Evolutionary conservation across 2,888 invertebrate genomes (phyloP), one percentile per base, ranked within the genome.

Genomic region (Macropis europaea): DNA sequence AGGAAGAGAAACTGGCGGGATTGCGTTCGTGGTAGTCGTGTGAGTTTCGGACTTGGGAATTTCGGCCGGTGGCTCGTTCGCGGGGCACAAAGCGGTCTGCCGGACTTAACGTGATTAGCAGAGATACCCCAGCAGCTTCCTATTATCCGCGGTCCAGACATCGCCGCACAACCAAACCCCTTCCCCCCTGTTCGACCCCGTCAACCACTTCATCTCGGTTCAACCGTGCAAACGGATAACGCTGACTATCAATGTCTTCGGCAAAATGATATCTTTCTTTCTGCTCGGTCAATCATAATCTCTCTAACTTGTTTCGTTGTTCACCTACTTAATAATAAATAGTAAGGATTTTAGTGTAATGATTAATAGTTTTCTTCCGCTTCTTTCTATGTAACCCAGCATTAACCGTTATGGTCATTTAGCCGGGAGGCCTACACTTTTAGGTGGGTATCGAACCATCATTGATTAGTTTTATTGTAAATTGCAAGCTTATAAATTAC

Each of bases 101-200:
- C 83, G 86, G 89, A 88, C 89, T 89, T 89, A 88, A 89, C 88
- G 86, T 84, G 89, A 89, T 89, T 89, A 89, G 88, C 89, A 87
- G 87, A 89, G 88, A 89, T 88, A 89, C 85, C 84, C 82, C 82
- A 60, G 83, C 79, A 82, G 84, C 82, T 83, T 84, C 84, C 88
- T 86, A 88, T 89, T 88, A 89, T 88, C 84, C 86, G 86, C 79
- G 86, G 86, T 88, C 88, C 88, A 88, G 88, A 86, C 88, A 82
- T 84, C 82, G 76, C 81, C 81, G 54, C 81, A 81, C 79, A 78
- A 79, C 76, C 76, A 57, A 59, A 70, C 61, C 67, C 62, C 54
- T 62, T 76, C 59, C 47, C 42, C 83, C 76, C 74, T 76, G 67
- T 68, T 53, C 66, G 47, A 63, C 61, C 47, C 69, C 74, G 64